Base-by-base conservation (phyloP, 1,140 invertebrate species). In the Heliconius eleuchia region DNA sequence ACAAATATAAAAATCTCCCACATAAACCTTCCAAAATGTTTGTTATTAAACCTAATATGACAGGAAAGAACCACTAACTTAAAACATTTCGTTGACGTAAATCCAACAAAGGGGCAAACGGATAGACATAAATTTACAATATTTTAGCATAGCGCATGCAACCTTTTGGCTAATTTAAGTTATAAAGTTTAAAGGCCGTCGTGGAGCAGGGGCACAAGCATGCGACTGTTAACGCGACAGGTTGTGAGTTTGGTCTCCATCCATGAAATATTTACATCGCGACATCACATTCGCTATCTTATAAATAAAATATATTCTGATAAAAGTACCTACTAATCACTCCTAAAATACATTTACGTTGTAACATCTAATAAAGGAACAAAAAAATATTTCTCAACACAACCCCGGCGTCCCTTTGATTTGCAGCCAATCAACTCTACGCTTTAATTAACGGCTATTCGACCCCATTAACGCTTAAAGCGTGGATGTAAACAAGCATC, bases 401-500 rank as follows among this genome's bases (percentile, higher is more conserved):
- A 52, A 70, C 80, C 77, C 71, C 75, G 78, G 70, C 73, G 72
- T 46, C 80, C 74, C 74, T 85, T 71, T 80, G 78, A 81, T 79
- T 83, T 77, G 73, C 76, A 80, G 71, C 77, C 81, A 84, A 84
- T 84, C 81, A 74, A 80, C 57, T 60, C 74, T 75, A 70, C 70
- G 78, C 71, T 76, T 76, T 82, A 84, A 84, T 84, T 84, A 80
- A 75, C 74, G 79, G 73, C 72, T 75, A 78, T 79, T 80, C 75
- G 79, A 79, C 77, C 77, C 79, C 80, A 77, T 86, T 81, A 84
- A 79, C 73, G 50, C 55, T 55, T 76, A 76, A 18, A 76, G 39
- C 70, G 80, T 76, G 74, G 79, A 80, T 86, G 83, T 80, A 86
- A 85, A 86, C 82, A 83, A 80, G 80, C 73, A 82, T 83, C 80